phyloP scores from a whole-genome alignment of 92 coral and sea anemone species.

The Umimayanthus kanabou region DNA sequence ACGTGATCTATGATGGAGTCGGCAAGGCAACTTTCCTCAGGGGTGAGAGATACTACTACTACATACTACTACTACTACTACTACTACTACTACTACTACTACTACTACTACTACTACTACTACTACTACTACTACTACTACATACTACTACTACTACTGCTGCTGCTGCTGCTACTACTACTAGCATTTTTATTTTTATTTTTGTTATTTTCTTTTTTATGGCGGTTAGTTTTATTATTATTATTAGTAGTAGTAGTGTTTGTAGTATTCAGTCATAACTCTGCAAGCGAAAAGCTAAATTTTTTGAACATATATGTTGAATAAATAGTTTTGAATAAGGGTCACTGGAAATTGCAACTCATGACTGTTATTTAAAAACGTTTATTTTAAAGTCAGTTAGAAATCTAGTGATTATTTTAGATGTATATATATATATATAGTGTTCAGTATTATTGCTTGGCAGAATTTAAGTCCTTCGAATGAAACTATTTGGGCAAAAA shows the following conservation, averaged over 20 bases:
- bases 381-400: too few species aligned
- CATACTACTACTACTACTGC: too few species aligned
- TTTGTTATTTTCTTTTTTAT: not conserved
- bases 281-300: not conserved
- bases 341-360: too few species aligned
- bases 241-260: not conserved
- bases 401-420: too few species aligned
- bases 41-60: slow-evolving; percentile 21
- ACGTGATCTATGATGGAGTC: slow-evolving; percentile 63
- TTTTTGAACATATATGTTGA: not conserved
- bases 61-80: too few species aligned
- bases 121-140: too few species aligned
- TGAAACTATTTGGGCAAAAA: not conserved
- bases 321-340: too few species aligned
- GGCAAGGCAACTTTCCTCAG: slow-evolving; percentile 58
- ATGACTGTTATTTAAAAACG: too few species aligned
- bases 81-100: too few species aligned
- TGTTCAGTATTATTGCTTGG: not conserved
- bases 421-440: too few species aligned
- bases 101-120: too few species aligned
- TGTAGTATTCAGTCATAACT: not conserved
- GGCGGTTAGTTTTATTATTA: not conserved
- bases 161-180: not conserved
- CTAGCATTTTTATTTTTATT: not conserved
- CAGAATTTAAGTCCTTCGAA: not conserved